Percentiles rank a stretch among this genome's conserved stretches.
These are phyloP conservation scores for Epirrhoe alternata DNA, from an alignment of 2,888 invertebrate genomes.

Conservation along the genomic window DNA sequence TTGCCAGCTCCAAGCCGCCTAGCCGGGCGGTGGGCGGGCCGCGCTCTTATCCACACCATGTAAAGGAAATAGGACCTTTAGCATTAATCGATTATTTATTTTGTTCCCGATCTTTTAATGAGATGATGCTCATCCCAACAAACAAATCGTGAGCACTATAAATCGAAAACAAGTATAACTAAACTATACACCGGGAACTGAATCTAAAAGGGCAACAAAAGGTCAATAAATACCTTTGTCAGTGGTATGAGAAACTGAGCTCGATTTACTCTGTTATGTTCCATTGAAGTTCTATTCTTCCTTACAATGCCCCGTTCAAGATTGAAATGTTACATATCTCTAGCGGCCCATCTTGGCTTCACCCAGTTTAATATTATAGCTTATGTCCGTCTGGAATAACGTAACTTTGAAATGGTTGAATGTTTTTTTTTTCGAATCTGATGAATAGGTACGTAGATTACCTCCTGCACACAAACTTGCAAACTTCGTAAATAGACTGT, in stretches of 20 bases:
- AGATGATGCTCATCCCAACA: constrained; percentile 17
- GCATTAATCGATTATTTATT: background rate
- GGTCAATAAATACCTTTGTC: constrained; percentile 25
- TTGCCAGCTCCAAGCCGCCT: constrained; percentile 22
- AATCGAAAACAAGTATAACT: constrained; percentile 20
- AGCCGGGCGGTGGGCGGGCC: constrained; percentile 22
- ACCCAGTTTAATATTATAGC: background rate
- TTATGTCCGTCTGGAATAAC: background rate
- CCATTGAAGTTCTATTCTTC: constrained; percentile 1
- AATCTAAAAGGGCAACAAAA: constrained; percentile 31
- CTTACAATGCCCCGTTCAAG: constrained; percentile 3
- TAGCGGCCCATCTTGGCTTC: background rate
- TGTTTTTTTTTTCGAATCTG: no score
- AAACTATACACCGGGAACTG: constrained; percentile 23
- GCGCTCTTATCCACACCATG: constrained; percentile 1
- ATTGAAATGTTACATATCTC: constrained; percentile 8
- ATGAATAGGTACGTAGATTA: background rate
- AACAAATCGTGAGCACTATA: constrained; percentile 31
- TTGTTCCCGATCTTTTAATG: background rate
- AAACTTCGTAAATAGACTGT: background rate
- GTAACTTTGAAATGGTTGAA: background rate
- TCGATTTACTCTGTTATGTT: constrained; percentile 11
- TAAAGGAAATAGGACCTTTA: constrained; percentile 3
- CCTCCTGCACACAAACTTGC: background rate
- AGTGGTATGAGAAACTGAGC: constrained; percentile 9